Conservation (phyloP, 1,140 invertebrate genomes). For the Formica selysi region DNA sequence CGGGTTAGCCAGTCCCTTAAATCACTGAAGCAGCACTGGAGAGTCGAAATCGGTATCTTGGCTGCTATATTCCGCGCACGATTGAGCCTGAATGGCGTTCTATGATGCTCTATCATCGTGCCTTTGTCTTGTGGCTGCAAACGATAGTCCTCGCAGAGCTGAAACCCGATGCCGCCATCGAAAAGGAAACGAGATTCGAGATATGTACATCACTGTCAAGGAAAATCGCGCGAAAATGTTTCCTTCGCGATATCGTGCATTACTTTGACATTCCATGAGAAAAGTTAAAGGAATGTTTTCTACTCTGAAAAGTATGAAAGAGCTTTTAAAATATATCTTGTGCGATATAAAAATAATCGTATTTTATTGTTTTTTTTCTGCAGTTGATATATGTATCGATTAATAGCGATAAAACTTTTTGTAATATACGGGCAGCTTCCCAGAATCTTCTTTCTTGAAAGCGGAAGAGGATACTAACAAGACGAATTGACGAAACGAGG, state of each 20-base stretch:
- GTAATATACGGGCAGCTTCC: neutral
- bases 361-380: neutral
- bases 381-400: neutral
- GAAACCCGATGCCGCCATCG: conserved; percentile 10
- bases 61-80: conserved; percentile 77
- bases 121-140: conserved; percentile 74
- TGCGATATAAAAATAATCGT: neutral
- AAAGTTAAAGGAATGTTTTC: conserved; percentile 22
- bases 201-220: conserved; percentile 46
- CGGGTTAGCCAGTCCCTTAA: conserved; percentile 78
- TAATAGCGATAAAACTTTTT: conserved; percentile 18
- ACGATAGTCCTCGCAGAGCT: conserved; percentile 76
- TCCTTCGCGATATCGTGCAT: conserved; percentile 8
- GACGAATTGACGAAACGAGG: conserved; percentile 66
- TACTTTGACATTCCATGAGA: conserved; percentile 12
- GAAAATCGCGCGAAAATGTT: conserved; percentile 47
- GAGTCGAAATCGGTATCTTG: conserved; percentile 68
- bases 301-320: neutral
- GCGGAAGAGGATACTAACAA: conserved; percentile 53
- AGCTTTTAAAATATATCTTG: conserved; percentile 16
- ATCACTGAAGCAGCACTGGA: conserved; percentile 76
- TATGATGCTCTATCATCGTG: conserved; percentile 77
- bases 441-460: conserved; percentile 34
- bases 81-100: conserved; percentile 73
- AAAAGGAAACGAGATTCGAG: conserved; percentile 57